These are phyloP conservation scores for Saturnia japonica DNA, from an alignment of 2,888 invertebrate species.

Conservation along the genomic window DNA sequence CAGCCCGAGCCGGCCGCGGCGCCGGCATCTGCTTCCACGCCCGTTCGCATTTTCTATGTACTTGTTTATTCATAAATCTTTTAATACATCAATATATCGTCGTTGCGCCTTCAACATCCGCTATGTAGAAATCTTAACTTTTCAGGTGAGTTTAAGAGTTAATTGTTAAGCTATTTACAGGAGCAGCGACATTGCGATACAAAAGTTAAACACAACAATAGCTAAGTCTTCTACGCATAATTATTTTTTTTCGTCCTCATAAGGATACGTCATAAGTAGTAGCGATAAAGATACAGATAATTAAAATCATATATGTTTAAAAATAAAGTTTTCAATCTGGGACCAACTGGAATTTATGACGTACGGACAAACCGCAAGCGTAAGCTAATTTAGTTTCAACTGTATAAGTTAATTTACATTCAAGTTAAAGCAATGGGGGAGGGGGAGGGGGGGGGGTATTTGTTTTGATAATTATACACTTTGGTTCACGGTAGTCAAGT, in stretches of 20 bases:
- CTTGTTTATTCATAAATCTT: not conserved
- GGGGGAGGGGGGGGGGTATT: too few relatives aligned
- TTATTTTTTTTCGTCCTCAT: too few relatives aligned
- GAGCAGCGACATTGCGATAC: not conserved
- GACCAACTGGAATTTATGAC: not conserved
- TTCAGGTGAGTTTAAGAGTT: not conserved
- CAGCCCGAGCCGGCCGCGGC: not conserved
- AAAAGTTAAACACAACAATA: not conserved
- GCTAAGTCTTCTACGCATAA: too few relatives aligned
- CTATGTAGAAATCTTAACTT: not conserved
- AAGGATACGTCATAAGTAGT: too few relatives aligned
- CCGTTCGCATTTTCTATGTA: not conserved
- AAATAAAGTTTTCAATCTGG: not conserved
- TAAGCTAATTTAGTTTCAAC: not conserved
- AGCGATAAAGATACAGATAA: too few relatives aligned
- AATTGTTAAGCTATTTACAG: not conserved
- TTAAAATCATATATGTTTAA: not conserved
- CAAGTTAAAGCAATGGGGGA: not conserved
- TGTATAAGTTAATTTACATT: not conserved
- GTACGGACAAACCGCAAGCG: not conserved
- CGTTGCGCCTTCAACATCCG: not conserved
- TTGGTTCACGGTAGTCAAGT: not conserved
- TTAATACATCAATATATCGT: not conserved
- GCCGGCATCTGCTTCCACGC: not conserved
- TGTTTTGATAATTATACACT: not conserved